Evolutionary conservation across 2,797 vertebrate species (phyloP).

Genomic region (Fundulus diaphanus): DNA sequence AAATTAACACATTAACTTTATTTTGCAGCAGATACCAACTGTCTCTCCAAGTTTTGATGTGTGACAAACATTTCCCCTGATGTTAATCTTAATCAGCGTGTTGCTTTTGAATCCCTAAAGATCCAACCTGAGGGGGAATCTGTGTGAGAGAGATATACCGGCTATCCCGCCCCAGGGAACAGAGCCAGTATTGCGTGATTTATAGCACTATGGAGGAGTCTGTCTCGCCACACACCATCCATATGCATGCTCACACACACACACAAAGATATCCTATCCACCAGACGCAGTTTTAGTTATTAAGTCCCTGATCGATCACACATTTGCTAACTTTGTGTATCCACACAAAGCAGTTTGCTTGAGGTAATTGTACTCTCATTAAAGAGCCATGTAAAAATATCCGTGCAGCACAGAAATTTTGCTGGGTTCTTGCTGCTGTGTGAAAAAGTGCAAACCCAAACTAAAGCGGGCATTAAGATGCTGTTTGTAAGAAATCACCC

Average conservation of each 20-base stretch:
- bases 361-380: constrained; percentile 42
- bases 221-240: constrained; percentile 42
- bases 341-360: constrained; percentile 29
- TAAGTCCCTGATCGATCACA: constrained; percentile 65
- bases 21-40: neutral
- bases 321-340: constrained; percentile 43
- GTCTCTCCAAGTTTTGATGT: constrained; percentile 12
- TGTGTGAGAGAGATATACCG: constrained; percentile 37
- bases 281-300: no score
- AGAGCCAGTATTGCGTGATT: constrained; percentile 64
- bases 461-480: neutral
- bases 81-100: constrained; percentile 11
- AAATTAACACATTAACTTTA: neutral
- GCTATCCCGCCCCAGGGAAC: constrained; percentile 49
- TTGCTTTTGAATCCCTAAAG: constrained; percentile 14
- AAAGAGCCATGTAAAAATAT: constrained; percentile 51
- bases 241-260: constrained; percentile 18
- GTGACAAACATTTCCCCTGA: constrained; percentile 29
- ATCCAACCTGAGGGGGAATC: constrained; percentile 36
- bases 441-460: constrained; percentile 10
- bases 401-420: constrained; percentile 7
- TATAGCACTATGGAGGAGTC: constrained; percentile 57
- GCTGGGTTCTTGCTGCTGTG: neutral
- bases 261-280: neutral
- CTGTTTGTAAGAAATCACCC: neutral